Evolutionary conservation across 2,888 invertebrate genomes (phyloP), one percentile per base, ranked within the genome.

Genomic region (Trichogramma dendrolimi): DNA sequence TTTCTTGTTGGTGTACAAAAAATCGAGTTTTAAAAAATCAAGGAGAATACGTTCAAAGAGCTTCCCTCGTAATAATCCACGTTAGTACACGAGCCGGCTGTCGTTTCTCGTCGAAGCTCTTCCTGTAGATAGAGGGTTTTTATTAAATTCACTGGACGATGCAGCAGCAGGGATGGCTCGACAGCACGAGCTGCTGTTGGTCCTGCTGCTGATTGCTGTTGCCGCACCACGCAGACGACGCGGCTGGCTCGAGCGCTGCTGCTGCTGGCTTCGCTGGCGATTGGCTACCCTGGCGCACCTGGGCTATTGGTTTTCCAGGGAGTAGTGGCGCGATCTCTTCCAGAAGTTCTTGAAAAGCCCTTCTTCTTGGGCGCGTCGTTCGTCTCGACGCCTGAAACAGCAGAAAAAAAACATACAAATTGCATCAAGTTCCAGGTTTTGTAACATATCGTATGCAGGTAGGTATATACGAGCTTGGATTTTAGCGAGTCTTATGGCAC

Each of bases 331-430:
- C 70, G 92, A 92, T 73, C 90, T 86, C 80, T 92, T 92, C 92
- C 92, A 93, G 71, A 92, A 87, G 79, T 86, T 91, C 81, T 91
- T 90, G 83, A 93, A 93, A 93, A 92, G 68, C 92, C 91, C 80
- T 90, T 91, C 79, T 92, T 91, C 81, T 91, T 92, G 69, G 90
- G 89, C 72, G 85, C 85, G 54, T 84, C 85, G 65, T 82, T 82
- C 68, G 83, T 83, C 69, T 88, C 88, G 72, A 87, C 87, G 72
- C 87, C 88, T 87, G 84, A 71, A 80, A 74, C 65, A 63, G 61
- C 61, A 53, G 51, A 51, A 44, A 40, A 43, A n/a, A 7, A 43
- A 11, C 4, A n/a, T 4, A 42, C 14, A 53, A 60, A 47, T 48
- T 48, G 49, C 27, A 5, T 39, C 42, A 52, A 7, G 38, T n/a